Percentiles rank a stretch among this genome's conserved stretches.
These are phyloP conservation scores for Cylloceria caligata DNA, from an alignment of 2,888 invertebrate genomes.

Conservation along the genomic window DNA sequence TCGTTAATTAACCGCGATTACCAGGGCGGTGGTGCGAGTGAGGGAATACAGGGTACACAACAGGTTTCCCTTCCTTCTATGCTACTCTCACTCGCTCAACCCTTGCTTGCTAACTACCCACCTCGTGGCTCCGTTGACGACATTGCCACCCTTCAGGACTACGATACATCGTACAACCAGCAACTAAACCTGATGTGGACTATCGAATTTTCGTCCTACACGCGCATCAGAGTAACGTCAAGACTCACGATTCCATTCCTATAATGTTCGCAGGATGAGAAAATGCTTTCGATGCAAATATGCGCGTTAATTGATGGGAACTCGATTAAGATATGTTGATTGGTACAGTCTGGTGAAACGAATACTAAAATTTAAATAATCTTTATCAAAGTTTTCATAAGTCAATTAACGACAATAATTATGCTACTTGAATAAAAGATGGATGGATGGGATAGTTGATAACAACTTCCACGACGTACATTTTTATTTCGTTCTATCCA, in stretches of 20 bases:
- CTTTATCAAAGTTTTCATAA: background rate
- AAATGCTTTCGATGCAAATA: slow-evolving; percentile 24
- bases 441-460: too few relatives aligned
- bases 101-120: slow-evolving; percentile 12
- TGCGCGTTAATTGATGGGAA: background rate
- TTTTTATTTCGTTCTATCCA: background rate
- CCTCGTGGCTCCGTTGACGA: slow-evolving; percentile 20
- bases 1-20: slow-evolving; percentile 82
- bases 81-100: slow-evolving; percentile 23
- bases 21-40: slow-evolving; percentile 77
- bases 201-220: slow-evolving; percentile 24
- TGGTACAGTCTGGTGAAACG: background rate
- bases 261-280: background rate
- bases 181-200: slow-evolving; percentile 31
- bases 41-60: slow-evolving; percentile 70
- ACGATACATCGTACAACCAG: slow-evolving; percentile 28
- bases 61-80: slow-evolving; percentile 44
- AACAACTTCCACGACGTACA: background rate
- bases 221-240: background rate
- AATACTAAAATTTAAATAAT: background rate
- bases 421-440: background rate
- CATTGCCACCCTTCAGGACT: slow-evolving; percentile 17
- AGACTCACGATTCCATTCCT: background rate
- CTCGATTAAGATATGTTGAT: background rate
- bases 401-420: background rate